Base-by-base conservation (phyloP, 2,113 vertebrate genomes). In the Melanerpes formicivorus region DNA sequence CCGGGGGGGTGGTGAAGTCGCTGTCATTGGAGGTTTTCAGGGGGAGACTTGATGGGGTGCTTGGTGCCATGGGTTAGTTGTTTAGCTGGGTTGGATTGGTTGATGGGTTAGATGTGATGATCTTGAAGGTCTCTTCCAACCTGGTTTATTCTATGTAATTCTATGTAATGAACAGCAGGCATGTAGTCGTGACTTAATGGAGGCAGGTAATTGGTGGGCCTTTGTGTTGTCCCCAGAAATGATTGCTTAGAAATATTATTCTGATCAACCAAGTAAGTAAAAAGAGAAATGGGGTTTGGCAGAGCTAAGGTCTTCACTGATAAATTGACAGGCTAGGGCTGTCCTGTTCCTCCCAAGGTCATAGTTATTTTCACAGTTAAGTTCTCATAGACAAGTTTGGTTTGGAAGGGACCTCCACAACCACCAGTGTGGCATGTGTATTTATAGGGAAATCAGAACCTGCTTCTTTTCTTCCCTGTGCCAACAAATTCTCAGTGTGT, bases 271-370 rank as follows among this genome's bases (percentile, higher is more conserved):
- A 74, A 62, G 50, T 13, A 52, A 52, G 22, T 23, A 25, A 52
- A 52, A 52, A 52, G n/a, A 52, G 5, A 88, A 66, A 42, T 15
- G 6, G 6, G 66, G 3, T 60, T 88, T 58, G 9, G 17, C 37
- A 91, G 87, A 90, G 26, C 16, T 72, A 73, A 71, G 26, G 40
- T 42, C 29, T n/a, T 90, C 13, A 60, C 10, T 90, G 78, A 84
- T 34, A 87, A 95, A 94, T 83, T 86, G 60, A 80, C 46, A 76
- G 25, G 44, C n/a, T 93, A 76, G 19, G n/a, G 93, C 79, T 90
- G 83, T 71, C 54, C 48, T 80, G 58, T 87, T 95, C 73, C n/a
- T 88, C 40, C 56, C 21, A 81, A 66, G 18, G 69, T 93, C 29
- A 75, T 54, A 40, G 29, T 62, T 59, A 88, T 94, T 93, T 96